Conservation (phyloP, 2,113 vertebrate genomes). For the Synchiropus splendidus region DNA sequence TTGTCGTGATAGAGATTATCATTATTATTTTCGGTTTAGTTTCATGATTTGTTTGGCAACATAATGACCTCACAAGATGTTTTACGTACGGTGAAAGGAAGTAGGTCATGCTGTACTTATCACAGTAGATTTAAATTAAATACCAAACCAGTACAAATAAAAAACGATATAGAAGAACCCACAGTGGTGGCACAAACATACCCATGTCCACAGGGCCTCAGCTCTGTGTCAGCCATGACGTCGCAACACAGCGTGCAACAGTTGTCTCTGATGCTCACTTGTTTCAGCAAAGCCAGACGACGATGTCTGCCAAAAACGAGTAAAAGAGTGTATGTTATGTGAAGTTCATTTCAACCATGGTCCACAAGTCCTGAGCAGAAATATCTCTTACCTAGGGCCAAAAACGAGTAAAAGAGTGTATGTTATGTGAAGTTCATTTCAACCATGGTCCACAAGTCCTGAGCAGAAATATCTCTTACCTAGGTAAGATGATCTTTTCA, state of each 20-base stretch:
- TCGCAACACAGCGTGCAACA: conserved; percentile 98
- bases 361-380: no score
- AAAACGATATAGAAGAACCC: background rate
- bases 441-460: no score
- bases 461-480: conserved; percentile 58
- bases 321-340: conserved; percentile 1
- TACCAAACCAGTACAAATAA: no score
- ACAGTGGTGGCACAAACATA: conserved; percentile 42
- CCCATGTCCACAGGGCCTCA: conserved; percentile 95
- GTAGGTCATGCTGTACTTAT: no score
- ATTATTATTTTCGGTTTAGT: no score
- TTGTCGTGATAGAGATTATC: no score
- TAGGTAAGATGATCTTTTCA: conserved; percentile 96
- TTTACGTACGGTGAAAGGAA: no score
- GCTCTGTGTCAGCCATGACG: conserved; percentile 91
- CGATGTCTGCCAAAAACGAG: conserved; percentile 74
- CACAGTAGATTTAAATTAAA: no score
- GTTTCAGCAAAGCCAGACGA: conserved; percentile 89
- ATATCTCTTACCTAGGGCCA: conserved; percentile 1
- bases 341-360: no score
- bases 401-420: conserved; percentile 9
- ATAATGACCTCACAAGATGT: no score
- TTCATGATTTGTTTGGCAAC: no score
- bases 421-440: background rate
- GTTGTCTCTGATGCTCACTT: conserved; percentile 97